Base-by-base conservation (phyloP, 1,140 invertebrate species). In the Amphibalanus amphitrite region DNA sequence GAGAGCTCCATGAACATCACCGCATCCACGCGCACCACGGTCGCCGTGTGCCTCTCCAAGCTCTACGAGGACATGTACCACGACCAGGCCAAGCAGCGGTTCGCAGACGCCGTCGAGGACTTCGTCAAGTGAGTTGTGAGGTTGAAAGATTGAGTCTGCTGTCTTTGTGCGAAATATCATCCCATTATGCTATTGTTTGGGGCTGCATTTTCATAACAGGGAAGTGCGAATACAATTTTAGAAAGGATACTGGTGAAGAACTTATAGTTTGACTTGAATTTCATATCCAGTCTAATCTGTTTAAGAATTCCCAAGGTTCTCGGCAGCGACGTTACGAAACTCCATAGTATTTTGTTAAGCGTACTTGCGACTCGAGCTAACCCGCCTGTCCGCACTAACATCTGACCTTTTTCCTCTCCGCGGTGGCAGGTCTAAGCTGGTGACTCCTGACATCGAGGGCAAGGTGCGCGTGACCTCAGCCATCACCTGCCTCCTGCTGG, bases 11-110 rank as follows among this genome's bases (percentile, higher is more conserved):
- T 96, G 90, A 84, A 88, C 15, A 88, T 97, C 26, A 95, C 93
- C 13, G 79, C 86, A 10, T 90, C 90, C 8, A 95, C 95, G 0
- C 84, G 89, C 72, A 91, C 92, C 38, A 88, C 95, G 76, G 89
- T 90, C 0, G 89, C 95, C 13, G 90, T 95, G 25, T 90, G 91
- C 74, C 82, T 98, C 65, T 86, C 90, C 1, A 86, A 88, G 76
- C 86, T 97, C 72, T 98, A 95, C 81, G 93, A 96, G 77, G 95
- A 96, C 77, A 92, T 96, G 88, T 91, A 91, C 77, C 91, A 92
- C 78, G 96, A 98, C 78, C 84, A 88, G 76, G 86, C 88, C 3
- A 86, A 88, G 76, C 86, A 90, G 71, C 85, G 83, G 38, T 97
- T 90, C 77, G 84, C 86, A 28, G 85, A 86, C 15, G 88, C 89